Evolutionary conservation across 1,140 invertebrate genomes (phyloP), one percentile per base, ranked within the genome.

Genomic region (Drosophila busckii): DNA sequence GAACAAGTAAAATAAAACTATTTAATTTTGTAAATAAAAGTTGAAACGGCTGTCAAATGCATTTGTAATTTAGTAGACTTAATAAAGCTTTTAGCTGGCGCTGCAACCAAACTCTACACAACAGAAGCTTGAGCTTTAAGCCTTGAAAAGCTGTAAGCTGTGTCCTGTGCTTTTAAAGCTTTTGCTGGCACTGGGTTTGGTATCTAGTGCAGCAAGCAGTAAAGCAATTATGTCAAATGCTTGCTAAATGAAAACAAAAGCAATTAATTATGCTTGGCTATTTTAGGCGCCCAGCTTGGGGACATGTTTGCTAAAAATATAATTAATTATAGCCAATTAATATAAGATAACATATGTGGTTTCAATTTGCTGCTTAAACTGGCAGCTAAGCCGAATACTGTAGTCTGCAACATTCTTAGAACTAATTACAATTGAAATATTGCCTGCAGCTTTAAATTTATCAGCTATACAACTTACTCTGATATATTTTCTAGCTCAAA

Each of bases 1-100:
- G 32, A 20, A 50, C 13, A 54, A 42, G 28, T 37, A 61, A 55
- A 60, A 52, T 32, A 54, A 67, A 62, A 38, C 45, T 38, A 73
- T 82, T 69, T 82, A 68, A 73, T 80, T 78, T 78, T 78, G 75
- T 78, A 78, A 78, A 78, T 78, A 78, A 78, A 78, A 68, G 69
- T 80, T 64, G 62, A 78, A 80, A 61, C 63, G 59, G 55, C 8
- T n/a, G 0, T 4, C 12, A 22, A 19, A 2, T 13, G 13, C 16
- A 22, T 4, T 32, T 68, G 56, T 59, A 2, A 26, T n/a, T 35
- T 41, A n/a, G n/a, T n/a, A n/a, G n/a, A n/a, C n/a, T n/a, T n/a
- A n/a, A n/a, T n/a, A n/a, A n/a, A n/a, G n/a, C n/a, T n/a, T n/a
- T n/a, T n/a, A n/a, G n/a, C n/a, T 22, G 4, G 16, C 13, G 5